These are phyloP conservation scores for Ceramica pisi DNA, from an alignment of 2,888 invertebrate genomes.

Conservation along the genomic window DNA sequence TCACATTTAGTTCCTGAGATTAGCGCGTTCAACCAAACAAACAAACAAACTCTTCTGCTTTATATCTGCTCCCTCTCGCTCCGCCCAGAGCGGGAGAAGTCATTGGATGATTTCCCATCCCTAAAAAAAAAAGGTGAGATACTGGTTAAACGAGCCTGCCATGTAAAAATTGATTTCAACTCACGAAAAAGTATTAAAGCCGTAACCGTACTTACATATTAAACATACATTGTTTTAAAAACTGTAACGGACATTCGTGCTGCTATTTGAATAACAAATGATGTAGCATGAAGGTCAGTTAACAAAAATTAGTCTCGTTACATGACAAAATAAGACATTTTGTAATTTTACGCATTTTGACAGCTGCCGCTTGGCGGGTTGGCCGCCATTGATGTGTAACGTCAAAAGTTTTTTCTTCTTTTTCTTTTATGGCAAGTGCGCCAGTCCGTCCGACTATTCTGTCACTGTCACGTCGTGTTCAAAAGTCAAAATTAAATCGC, in stretches of 20 bases:
- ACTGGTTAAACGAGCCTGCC: not conserved
- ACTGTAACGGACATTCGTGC: slow-evolving; percentile 28
- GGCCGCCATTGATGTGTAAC: slow-evolving; percentile 37
- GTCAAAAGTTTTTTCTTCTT: not conserved
- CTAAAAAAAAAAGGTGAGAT: too few relatives aligned
- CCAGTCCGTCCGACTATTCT: too few relatives aligned
- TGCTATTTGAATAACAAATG: slow-evolving; percentile 41
- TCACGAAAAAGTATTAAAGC: not conserved
- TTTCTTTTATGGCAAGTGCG: too few relatives aligned
- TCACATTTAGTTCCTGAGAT: too few relatives aligned
- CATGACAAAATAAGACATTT: slow-evolving; percentile 32
- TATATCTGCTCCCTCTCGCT: too few relatives aligned
- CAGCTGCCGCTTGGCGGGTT: slow-evolving; percentile 8
- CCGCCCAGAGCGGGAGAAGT: too few relatives aligned
- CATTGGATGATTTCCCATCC: too few relatives aligned
- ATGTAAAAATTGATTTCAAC: not conserved
- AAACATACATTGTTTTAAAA: slow-evolving; percentile 33
- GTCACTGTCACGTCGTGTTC: too few relatives aligned
- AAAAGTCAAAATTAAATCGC: too few relatives aligned
- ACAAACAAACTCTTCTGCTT: too few relatives aligned
- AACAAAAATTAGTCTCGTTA: slow-evolving; percentile 35
- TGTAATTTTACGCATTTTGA: slow-evolving; percentile 40
- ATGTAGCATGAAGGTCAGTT: slow-evolving; percentile 29
- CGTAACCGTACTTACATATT: not conserved
- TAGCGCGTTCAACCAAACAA: too few relatives aligned